A percentile compares a stretch with the other conserved stretches of the same genome.
phyloP scores from a whole-genome alignment of 2,113 vertebrate genomes.

The Clarias macrocephalus region DNA sequence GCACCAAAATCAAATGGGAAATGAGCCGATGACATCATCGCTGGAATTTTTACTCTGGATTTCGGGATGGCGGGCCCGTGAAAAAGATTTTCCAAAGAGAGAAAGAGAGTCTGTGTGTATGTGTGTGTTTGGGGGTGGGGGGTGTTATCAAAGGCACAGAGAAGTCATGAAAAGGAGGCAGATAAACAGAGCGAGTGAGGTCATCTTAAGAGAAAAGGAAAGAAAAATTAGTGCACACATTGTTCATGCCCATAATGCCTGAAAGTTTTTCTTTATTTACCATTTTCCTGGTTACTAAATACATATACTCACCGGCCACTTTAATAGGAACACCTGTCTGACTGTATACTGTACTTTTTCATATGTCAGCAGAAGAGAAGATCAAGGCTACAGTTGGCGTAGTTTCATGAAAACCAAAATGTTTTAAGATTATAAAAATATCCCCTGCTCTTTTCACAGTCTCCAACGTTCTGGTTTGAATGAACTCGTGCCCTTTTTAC shows the following conservation, averaged over 20 bases:
- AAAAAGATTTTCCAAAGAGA: constrained; percentile 15
- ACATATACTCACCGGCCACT: not conserved
- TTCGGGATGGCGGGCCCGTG: not conserved
- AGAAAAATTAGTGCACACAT: not conserved
- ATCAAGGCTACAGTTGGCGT: not conserved
- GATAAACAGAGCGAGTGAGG: not conserved
- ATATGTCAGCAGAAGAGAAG: not conserved
- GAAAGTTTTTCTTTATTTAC: not conserved
- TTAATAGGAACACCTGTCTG: not conserved
- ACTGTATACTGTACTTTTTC: not conserved
- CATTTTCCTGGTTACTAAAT: not conserved
- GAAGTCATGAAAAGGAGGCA: not conserved
- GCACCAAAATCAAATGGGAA: constrained; percentile 15
- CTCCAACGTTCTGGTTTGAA: not conserved
- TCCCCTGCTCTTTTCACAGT: not conserved
- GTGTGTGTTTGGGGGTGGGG: not conserved
- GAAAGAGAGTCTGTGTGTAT: not conserved
- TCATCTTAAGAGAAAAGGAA: not conserved
- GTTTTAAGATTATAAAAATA: not conserved
- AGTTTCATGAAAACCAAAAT: not conserved
- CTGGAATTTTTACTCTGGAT: constrained; percentile 27
- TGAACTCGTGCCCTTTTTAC: not conserved
- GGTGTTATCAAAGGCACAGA: not conserved
- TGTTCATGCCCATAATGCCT: not conserved
- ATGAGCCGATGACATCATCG: constrained; percentile 22